Percentiles rank a stretch among this genome's conserved stretches.
Conservation (phyloP, 1,140 invertebrate species). For the Bombus turneri region DNA sequence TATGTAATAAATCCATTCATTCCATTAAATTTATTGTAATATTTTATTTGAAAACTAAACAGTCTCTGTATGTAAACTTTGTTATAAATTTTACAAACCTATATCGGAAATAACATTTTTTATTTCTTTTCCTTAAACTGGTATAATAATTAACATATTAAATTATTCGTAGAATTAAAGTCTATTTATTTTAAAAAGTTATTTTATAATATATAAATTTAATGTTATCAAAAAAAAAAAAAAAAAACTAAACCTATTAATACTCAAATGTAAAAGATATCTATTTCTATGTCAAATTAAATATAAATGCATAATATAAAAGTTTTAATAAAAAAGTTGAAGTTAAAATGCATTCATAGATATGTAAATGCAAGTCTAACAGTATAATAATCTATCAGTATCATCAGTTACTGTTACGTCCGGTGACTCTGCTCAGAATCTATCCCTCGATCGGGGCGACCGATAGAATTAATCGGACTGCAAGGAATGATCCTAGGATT, state of each 20-base stretch:
- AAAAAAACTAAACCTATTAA: not conserved
- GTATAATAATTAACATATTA: not conserved
- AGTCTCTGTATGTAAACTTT: not conserved
- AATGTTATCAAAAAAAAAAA: not conserved
- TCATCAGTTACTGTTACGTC: not conserved
- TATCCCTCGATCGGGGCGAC: too few relatives aligned
- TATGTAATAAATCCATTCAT: slow-evolving; percentile 2
- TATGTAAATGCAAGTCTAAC: slow-evolving; percentile 40
- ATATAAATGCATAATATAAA: slow-evolving; percentile 7
- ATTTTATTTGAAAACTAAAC: slow-evolving; percentile 4
- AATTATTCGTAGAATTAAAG: not conserved
- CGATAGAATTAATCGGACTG: too few relatives aligned
- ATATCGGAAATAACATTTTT: not conserved
- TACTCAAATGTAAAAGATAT: not conserved
- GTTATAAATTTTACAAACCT: not conserved
- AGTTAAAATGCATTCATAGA: slow-evolving; percentile 24
- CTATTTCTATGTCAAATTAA: not conserved
- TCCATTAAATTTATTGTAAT: slow-evolving; percentile 17
- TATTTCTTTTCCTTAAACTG: not conserved
- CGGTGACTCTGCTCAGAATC: too few relatives aligned
- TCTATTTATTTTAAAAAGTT: not conserved
- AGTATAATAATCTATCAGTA: slow-evolving; percentile 1
- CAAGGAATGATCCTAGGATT: too few relatives aligned
- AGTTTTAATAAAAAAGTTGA: not conserved
- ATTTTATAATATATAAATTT: not conserved